Conservation (phyloP, 2,797 vertebrate species). For the Knipowitschia caucasica region DNA sequence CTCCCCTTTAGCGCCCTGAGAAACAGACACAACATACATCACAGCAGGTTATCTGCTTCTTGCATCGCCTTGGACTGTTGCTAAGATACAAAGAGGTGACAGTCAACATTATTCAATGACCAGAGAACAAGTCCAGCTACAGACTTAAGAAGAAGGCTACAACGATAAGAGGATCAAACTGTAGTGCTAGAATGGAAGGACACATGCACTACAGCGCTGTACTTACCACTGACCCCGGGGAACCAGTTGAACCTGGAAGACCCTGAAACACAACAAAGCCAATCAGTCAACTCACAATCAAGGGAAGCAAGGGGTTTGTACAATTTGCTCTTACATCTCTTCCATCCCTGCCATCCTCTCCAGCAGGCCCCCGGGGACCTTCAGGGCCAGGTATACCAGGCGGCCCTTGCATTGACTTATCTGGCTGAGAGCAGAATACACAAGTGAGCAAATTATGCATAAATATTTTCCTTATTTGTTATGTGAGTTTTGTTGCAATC, state of each 20-base stretch:
- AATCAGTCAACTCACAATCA: conserved; percentile 13
- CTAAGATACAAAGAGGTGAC: conserved; percentile 53
- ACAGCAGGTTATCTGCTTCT: conserved; percentile 51
- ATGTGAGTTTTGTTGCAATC: background rate
- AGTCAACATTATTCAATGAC: conserved; percentile 56
- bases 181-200: no score
- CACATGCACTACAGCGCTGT: background rate
- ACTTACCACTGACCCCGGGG: conserved; percentile 72
- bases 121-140: conserved; percentile 19
- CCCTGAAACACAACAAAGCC: conserved; percentile 58
- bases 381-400: conserved; percentile 69
- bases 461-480: background rate
- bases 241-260: conserved; percentile 73
- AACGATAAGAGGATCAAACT: conserved; percentile 21
- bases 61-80: conserved; percentile 50
- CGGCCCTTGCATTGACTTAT: conserved; percentile 74
- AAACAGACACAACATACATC: conserved; percentile 52
- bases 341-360: conserved; percentile 78
- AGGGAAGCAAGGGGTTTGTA: background rate
- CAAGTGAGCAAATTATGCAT: conserved; percentile 17
- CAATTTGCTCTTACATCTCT: conserved; percentile 71
- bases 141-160: conserved; percentile 7
- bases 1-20: conserved; percentile 75
- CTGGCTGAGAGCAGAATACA: conserved; percentile 63
- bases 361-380: conserved; percentile 68